Evolutionary conservation across 2,113 vertebrate genomes (phyloP), one percentile per base, ranked within the genome.

Genomic region (Rhizomys pruinosus): DNA sequence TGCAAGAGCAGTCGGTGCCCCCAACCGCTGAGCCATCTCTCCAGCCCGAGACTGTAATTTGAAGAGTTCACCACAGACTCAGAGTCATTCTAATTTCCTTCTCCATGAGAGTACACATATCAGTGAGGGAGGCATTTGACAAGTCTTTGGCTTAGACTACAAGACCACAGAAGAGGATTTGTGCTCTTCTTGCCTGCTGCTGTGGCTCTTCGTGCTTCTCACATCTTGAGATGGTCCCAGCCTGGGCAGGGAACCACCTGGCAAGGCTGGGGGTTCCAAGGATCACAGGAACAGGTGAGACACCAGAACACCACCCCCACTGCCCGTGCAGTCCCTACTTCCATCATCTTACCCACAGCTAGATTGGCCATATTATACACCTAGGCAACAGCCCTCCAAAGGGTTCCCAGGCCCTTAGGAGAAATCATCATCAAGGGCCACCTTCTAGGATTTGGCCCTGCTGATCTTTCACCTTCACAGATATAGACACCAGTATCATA

Each of bases 41-140:
- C n/a, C n/a, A n/a, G n/a, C n/a, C n/a, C n/a, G 55, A 77, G n/a
- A 87, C 16, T 79, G 52, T 73, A 78, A 79, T 71, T 82, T 78
- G 42, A 27, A 94, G 77, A 61, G 29, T 69, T 1, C 39, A 88
- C 80, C 61, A 63, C 17, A 12, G 82, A 61, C 64, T 84, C 59
- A n/a, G n/a, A 64, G 52, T 64, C 52, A 61, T 37, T 87, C 25
- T 57, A 47, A 66, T 72, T 88, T 92, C 63, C 89, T 81, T 34
- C 87, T 66, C 29, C 57, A 32, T 69, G 29, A 47, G 57, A 87
- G 15, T 57, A 27, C 23, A 64, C n/a, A 89, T 74, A 72, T 79
- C 29, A 66, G 25, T 16, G 34, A 42, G 42, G 69, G 2, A 6
- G 66, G 27, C 57, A 27, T 59, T 84, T 44, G 82, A 9, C 59